phyloP scores from a whole-genome alignment of 2,888 invertebrate genomes.

The Pycnomerus fuliginosus region DNA sequence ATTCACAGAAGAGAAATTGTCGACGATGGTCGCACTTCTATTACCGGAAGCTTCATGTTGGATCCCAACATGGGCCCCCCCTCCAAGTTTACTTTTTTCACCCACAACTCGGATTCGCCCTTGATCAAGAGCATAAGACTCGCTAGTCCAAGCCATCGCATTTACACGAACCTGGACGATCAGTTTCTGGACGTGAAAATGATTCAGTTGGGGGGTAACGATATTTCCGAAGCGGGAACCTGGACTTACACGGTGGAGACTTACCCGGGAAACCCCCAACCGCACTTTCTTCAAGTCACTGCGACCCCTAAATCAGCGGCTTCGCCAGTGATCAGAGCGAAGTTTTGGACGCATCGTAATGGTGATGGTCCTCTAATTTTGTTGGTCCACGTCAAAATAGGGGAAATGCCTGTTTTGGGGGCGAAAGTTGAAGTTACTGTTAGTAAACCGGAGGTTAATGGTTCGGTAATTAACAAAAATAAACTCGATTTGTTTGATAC shows the following conservation, averaged over 20 bases:
- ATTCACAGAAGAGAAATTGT: constrained; percentile 56
- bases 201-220: constrained; percentile 54
- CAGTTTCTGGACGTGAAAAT: constrained; percentile 55
- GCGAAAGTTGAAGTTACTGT: constrained; percentile 60
- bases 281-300: constrained; percentile 62
- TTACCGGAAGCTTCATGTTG: constrained; percentile 58
- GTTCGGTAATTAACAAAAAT: constrained; percentile 44
- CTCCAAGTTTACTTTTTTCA: constrained; percentile 56
- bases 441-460: constrained; percentile 47
- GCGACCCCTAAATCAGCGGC: constrained; percentile 55
- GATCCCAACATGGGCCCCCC: constrained; percentile 57
- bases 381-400: constrained; percentile 58
- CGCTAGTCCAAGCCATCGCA: constrained; percentile 55
- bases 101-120: constrained; percentile 56
- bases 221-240: constrained; percentile 60
- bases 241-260: constrained; percentile 63
- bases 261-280: constrained; percentile 59
- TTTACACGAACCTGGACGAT: constrained; percentile 54
- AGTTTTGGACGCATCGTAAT: constrained; percentile 53
- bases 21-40: constrained; percentile 54
- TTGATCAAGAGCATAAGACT: constrained; percentile 55
- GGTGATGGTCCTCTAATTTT: constrained; percentile 54
- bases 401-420: constrained; percentile 58
- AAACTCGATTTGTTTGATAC: constrained; percentile 58
- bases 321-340: constrained; percentile 52